Percentiles rank a stretch among this genome's conserved stretches.
Conservation (phyloP, 2,888 invertebrate genomes). For the Pseudeuparius sepicola region DNA sequence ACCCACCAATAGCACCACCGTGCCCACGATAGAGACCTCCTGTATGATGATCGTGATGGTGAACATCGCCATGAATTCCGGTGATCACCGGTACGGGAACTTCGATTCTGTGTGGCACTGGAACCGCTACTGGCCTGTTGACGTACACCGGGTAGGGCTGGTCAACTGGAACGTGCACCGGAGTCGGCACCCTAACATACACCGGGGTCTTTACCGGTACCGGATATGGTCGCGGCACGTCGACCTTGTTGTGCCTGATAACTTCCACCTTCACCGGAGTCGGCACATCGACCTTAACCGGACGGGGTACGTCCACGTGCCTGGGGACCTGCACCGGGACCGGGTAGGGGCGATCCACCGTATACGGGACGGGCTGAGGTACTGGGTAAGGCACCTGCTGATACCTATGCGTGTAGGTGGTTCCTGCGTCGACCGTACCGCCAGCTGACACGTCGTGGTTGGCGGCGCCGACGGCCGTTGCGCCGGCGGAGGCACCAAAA, state of each 20-base stretch:
- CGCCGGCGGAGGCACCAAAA: conserved; percentile 6
- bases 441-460: no score
- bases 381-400: conserved; percentile 29
- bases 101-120: conserved; percentile 29
- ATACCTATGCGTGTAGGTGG: conserved; percentile 29
- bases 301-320: conserved; percentile 31
- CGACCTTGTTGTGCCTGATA: conserved; percentile 29
- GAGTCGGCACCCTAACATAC: conserved; percentile 31
- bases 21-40: no score
- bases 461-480: no score
- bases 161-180: conserved; percentile 31
- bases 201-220: conserved; percentile 30
- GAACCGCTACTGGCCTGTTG: conserved; percentile 31
- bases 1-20: no score
- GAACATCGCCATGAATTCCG: conserved; percentile 22
- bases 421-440: conserved; percentile 24
- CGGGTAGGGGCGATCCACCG: conserved; percentile 28
- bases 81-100: conserved; percentile 32
- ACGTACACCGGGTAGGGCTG: conserved; percentile 32
- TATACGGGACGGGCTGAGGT: conserved; percentile 30
- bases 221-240: conserved; percentile 30
- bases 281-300: conserved; percentile 32
- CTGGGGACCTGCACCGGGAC: conserved; percentile 31
- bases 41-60: conserved; percentile 11
- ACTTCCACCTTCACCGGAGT: conserved; percentile 31